Base-by-base conservation (phyloP, 1,140 invertebrate species). In the Drosophila sp. region DNA sequence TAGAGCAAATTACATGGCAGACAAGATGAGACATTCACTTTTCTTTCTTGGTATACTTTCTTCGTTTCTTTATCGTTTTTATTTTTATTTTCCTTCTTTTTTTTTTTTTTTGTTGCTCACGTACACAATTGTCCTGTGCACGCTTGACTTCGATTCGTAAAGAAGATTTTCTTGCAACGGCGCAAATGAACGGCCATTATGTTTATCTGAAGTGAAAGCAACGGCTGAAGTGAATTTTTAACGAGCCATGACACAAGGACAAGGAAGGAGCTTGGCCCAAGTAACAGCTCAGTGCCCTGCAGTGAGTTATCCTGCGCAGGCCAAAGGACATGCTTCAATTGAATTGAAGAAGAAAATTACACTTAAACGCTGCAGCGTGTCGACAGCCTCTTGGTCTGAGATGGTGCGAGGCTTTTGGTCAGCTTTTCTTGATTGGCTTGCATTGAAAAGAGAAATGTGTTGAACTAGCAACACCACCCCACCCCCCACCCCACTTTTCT, bases 1-100 rank as follows among this genome's bases (percentile, higher is more conserved):
- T 35, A 76, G 82, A 90, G 86, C 86, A 91, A 91, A 91, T 91
- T 91, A 91, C 80, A 91, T 91, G 78, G 86, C 84, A 82, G 70
- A 71, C 70, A 83, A 71, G 71, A 74, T 80, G 73, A 74, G 81
- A 68, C 66, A 76, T 76, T 73, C 64, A 67, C 76, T 75, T 72
- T 73, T 72, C 65, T 47, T 61, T 56, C 38, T 50, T 50, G 30
- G 54, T 63, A 68, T 57, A 23, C 33, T 17, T 50, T 17, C 17
- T 29, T 47, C 38, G 47, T 17, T 47, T 60, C 30, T 27, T 25
- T 57, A 25, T 38, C 23, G 30, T 30, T 30, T 4, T 30, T 2
- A 2, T 30, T 30, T 30, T 4, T 30, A 4, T 4, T 30, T 11
- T 3, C 33, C 40, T 56, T 6, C 29, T 55, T 70, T 41, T 56